These are phyloP conservation scores for Taenaris catops DNA, from an alignment of 2,888 invertebrate genomes.

Conservation along the genomic window DNA sequence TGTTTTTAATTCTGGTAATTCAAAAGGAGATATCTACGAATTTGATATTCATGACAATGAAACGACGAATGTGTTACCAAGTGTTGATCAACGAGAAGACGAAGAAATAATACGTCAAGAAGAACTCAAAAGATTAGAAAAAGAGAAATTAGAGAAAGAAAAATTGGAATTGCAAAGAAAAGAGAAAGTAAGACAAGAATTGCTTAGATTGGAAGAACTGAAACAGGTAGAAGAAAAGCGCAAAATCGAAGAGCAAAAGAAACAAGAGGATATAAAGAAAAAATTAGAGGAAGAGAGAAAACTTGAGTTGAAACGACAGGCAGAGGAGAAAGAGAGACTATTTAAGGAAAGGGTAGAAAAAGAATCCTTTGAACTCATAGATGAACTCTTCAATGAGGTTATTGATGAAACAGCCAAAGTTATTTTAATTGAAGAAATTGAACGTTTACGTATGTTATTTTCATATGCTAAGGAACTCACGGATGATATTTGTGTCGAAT, in stretches of 20 bases:
- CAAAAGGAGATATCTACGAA: slow-evolving; percentile 43
- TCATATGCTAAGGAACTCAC: slow-evolving; percentile 39
- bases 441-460: slow-evolving; percentile 42
- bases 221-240: slow-evolving; percentile 29
- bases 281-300: slow-evolving; percentile 47
- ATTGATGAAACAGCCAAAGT: slow-evolving; percentile 40
- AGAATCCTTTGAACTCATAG: slow-evolving; percentile 48
- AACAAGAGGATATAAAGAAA: slow-evolving; percentile 42
- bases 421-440: slow-evolving; percentile 48
- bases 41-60: slow-evolving; percentile 45
- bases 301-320: slow-evolving; percentile 48
- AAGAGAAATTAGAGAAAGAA: slow-evolving; percentile 26
- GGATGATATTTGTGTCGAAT: slow-evolving; percentile 45
- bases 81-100: slow-evolving; percentile 36
- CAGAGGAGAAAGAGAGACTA: slow-evolving; percentile 47
- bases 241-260: slow-evolving; percentile 35
- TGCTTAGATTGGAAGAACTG: slow-evolving; percentile 17
- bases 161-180: slow-evolving; percentile 24
- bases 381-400: slow-evolving; percentile 50
- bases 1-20: slow-evolving; percentile 47
- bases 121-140: slow-evolving; percentile 17
- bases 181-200: slow-evolving; percentile 27
- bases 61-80: slow-evolving; percentile 18
- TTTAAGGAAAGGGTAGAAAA: slow-evolving; percentile 53
- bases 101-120: slow-evolving; percentile 25